Percentiles rank a stretch among this genome's conserved stretches.
phyloP scores from a whole-genome alignment of 2,797 vertebrate species.

The Platyrinchus mystaceus region DNA sequence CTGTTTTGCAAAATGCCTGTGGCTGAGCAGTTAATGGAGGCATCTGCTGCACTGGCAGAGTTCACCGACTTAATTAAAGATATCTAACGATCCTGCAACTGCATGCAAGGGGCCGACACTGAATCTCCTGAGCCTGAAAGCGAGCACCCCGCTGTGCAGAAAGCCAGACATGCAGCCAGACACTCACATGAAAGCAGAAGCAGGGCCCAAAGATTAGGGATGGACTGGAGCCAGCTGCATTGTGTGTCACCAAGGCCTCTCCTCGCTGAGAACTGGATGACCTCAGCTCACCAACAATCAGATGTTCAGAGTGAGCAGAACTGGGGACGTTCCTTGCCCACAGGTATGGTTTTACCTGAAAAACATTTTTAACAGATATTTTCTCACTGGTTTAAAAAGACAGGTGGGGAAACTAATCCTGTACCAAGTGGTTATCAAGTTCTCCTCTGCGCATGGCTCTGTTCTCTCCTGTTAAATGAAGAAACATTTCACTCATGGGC shows the following conservation, averaged over 20 bases:
- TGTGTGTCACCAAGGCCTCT: background rate
- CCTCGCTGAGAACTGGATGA: rapidly evolving
- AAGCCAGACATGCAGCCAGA: background rate
- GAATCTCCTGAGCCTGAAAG: background rate
- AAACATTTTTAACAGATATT: background rate
- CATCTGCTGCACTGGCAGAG: slow-evolving; percentile 43
- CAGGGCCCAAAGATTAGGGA: background rate
- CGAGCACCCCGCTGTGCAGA: background rate
- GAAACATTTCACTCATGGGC: background rate
- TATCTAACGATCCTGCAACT: slow-evolving; percentile 49
- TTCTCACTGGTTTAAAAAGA: background rate
- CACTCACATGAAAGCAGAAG: background rate
- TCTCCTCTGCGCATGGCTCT: background rate
- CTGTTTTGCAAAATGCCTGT: slow-evolving; percentile 31
- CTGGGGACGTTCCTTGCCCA: rapidly evolving
- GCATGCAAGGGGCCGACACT: background rate
- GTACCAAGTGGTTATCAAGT: background rate
- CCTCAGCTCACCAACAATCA: background rate
- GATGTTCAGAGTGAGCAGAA: background rate
- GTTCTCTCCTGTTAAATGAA: background rate
- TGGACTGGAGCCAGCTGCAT: background rate
- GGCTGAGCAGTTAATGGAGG: slow-evolving; percentile 56
- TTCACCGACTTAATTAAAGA: slow-evolving; percentile 32
- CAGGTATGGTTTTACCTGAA: background rate
- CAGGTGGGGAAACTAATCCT: background rate